Conservation (phyloP, 2,888 invertebrate species). For the Macrosiphum euphorbiae region DNA sequence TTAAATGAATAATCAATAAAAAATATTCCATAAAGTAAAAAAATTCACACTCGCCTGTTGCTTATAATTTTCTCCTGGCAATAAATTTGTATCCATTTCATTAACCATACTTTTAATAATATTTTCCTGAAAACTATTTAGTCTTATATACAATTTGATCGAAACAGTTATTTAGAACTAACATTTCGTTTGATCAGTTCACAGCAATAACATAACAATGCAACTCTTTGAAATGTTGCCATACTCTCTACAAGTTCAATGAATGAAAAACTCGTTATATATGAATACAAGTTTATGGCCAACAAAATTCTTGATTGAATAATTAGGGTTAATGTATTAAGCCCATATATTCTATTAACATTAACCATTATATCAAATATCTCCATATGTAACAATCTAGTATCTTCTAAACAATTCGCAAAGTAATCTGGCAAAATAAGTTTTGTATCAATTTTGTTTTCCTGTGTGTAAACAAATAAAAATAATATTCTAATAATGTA, state of each 20-base stretch:
- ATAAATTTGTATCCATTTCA: conserved; percentile 61
- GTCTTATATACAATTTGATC: not conserved
- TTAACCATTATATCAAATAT: conserved; percentile 54
- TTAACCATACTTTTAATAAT: conserved; percentile 50
- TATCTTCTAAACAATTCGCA: conserved; percentile 56
- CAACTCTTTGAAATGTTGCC: conserved; percentile 46
- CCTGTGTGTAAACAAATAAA: conserved; percentile 43
- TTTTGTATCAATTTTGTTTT: conserved; percentile 52
- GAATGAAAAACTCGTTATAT: conserved; percentile 45
- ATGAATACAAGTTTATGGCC: conserved; percentile 52
- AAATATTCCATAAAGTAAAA: not conserved
- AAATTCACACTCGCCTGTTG: conserved; percentile 43
- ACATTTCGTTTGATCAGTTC: conserved; percentile 61
- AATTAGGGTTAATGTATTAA: conserved; percentile 41
- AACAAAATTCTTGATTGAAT: conserved; percentile 60
- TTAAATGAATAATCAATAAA: conserved; percentile 20
- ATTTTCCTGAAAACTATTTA: conserved; percentile 53
- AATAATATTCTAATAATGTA: not conserved
- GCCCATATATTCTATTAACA: conserved; percentile 49
- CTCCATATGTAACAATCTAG: conserved; percentile 54
- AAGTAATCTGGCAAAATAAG: conserved; percentile 53
- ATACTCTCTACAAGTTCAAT: conserved; percentile 51
- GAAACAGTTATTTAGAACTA: not conserved
- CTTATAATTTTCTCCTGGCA: conserved; percentile 49
- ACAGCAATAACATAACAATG: conserved; percentile 54